A percentile compares a stretch with the other conserved stretches of the same genome.
Conservation (phyloP, 1,140 invertebrate species). For the Brachionus plicatilis region DNA sequence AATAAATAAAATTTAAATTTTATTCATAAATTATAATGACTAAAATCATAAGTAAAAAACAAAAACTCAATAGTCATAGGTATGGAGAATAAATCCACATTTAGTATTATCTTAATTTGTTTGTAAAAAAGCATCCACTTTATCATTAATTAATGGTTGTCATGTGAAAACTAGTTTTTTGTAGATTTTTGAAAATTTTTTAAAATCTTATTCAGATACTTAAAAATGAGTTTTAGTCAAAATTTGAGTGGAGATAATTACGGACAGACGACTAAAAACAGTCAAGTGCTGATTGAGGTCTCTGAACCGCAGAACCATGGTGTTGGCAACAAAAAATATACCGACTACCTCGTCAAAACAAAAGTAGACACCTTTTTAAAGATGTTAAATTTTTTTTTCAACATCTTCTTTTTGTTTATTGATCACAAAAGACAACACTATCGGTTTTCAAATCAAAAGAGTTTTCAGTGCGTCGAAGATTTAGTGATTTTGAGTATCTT, state of each 20-base stretch:
- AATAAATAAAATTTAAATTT: slow-evolving; percentile 7
- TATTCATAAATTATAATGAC: slow-evolving; percentile 32
- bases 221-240: slow-evolving; percentile 25
- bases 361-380: slow-evolving; percentile 66
- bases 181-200: not conserved
- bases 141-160: not conserved
- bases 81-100: not conserved
- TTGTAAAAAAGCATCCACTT: not conserved
- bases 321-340: slow-evolving; percentile 88
- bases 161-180: not conserved
- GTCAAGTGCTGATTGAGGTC: slow-evolving; percentile 98
- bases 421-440: slow-evolving; percentile 80
- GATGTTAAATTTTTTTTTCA: too few relatives aligned
- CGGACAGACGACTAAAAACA: not conserved
- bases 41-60: not conserved
- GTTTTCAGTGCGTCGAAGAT: slow-evolving; percentile 89
- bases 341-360: slow-evolving; percentile 98
- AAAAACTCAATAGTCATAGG: not conserved
- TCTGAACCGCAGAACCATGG: slow-evolving; percentile 95
- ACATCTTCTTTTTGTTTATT: not conserved
- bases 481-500: slow-evolving; percentile 99
- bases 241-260: not conserved
- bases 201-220: not conserved
- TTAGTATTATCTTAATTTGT: not conserved
- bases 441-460: slow-evolving; percentile 99